Base-by-base conservation (phyloP, 1,140 invertebrate genomes). In the Agraylea sexmaculata region DNA sequence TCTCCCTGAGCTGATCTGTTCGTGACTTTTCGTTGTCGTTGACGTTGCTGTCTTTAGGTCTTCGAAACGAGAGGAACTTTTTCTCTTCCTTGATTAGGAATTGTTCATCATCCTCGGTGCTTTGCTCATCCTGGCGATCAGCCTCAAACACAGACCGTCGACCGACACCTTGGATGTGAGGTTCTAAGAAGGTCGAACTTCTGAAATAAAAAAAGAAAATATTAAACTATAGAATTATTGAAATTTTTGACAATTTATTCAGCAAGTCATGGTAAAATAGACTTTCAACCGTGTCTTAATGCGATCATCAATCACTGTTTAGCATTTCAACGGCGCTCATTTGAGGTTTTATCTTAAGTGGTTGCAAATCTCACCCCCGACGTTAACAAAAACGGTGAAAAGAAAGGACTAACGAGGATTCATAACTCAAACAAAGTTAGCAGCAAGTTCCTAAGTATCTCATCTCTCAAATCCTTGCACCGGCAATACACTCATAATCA, bases 171-270 rank as follows among this genome's bases (percentile, higher is more conserved):
- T 66, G 65, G 6, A 68, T 50, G 41, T 68, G 65, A 0, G 65
- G 63, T 42, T 68, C 65, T 12, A 68, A 54, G 47, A 68, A 68
- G 18, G 65, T 63, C 32, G 65, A 62, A 59, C 63, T 65, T 55
- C 65, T 68, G 60, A 1, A 62, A 64, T 54, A 58, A 59, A 45
- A 28, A 43, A 25, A 51, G 23, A 55, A 30, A 49, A 40, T 17
- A 33, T 35, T 28, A 40, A 13, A 31, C 13, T 31, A 31, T 13
- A 7, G 6, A 25, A 37, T 18, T 1, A n/a, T 12, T n/a, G n/a
- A n/a, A n/a, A n/a, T n/a, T n/a, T n/a, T n/a, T n/a, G n/a, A n/a
- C n/a, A n/a, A n/a, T n/a, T n/a, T n/a, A n/a, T n/a, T n/a, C n/a
- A n/a, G n/a, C n/a, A n/a, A n/a, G n/a, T n/a, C n/a, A n/a, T n/a